These are phyloP conservation scores for Hylyphantes graminicola DNA, from an alignment of 1,140 invertebrate genomes.

Conservation along the genomic window DNA sequence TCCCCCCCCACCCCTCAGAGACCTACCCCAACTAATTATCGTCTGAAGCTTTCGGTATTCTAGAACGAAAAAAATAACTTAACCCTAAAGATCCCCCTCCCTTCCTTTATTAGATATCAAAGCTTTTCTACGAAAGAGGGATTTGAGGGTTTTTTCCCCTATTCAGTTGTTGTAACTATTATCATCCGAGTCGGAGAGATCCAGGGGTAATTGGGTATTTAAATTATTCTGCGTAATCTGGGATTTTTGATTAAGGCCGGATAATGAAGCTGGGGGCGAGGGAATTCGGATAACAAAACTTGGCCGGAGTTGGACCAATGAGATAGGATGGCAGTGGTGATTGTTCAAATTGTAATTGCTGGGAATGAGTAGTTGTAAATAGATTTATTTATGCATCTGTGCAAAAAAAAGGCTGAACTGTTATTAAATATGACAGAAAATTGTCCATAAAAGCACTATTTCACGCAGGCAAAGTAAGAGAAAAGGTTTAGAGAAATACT, in stretches of 20 bases:
- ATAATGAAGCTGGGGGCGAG: slow-evolving; percentile 25
- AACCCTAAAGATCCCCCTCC: slow-evolving; percentile 16
- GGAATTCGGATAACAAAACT: not conserved
- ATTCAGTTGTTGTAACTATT: not conserved
- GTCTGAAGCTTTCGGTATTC: not conserved
- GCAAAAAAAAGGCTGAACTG: no score
- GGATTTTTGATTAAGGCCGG: slow-evolving; percentile 52
- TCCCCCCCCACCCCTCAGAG: no score
- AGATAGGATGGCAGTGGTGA: no score
- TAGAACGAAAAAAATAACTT: slow-evolving; percentile 3
- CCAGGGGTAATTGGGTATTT: slow-evolving; percentile 45
- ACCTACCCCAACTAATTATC: slow-evolving; percentile 12
- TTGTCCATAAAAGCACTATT: no score
- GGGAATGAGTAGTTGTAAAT: no score
- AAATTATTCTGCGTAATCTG: slow-evolving; percentile 45
- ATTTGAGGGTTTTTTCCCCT: slow-evolving; percentile 8
- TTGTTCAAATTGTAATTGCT: no score
- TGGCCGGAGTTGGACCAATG: not conserved
- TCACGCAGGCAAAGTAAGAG: no score
- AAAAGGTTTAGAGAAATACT: no score
- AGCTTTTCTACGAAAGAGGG: not conserved
- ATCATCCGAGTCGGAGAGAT: not conserved
- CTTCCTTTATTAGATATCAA: slow-evolving; percentile 19
- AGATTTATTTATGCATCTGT: no score
- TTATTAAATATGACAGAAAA: no score